Evolutionary conservation across 2,113 vertebrate species (phyloP).

Genomic region (Ochotona princeps): DNA sequence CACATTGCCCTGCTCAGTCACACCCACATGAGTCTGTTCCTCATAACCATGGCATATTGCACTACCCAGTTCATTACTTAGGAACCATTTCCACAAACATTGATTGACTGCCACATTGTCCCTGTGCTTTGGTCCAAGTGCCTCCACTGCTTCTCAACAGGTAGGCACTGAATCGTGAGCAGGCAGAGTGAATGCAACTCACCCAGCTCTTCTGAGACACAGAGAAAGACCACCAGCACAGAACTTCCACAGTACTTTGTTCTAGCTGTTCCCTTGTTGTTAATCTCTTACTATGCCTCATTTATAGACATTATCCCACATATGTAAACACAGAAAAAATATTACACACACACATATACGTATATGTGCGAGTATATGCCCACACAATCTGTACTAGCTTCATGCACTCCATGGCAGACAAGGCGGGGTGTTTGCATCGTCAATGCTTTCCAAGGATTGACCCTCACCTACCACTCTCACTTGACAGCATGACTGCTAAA

Average conservation of each 20-base stretch:
- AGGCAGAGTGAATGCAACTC: not conserved
- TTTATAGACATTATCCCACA: not conserved
- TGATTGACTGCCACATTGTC: no score
- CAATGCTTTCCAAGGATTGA: not conserved
- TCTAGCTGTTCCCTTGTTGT: not conserved
- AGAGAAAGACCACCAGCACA: not conserved
- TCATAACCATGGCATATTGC: not conserved
- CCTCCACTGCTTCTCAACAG: no score
- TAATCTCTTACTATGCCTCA: not conserved
- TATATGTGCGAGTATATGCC: no score
- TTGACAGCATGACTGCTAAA: not conserved
- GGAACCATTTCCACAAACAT: not conserved
- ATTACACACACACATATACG: no score
- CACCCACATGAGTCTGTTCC: not conserved
- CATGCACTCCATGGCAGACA: not conserved
- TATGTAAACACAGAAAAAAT: no score
- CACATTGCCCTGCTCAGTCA: not conserved
- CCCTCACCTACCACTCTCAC: not conserved
- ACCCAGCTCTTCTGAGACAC: not conserved
- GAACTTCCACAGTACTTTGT: not conserved
- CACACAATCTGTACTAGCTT: not conserved
- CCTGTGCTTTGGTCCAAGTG: not conserved
- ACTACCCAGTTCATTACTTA: not conserved
- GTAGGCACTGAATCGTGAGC: not conserved
- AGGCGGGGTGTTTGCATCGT: not conserved